Percentiles rank a stretch among this genome's conserved stretches.
Conservation (phyloP, 2,797 vertebrate species). For the Danio albolineatus region DNA sequence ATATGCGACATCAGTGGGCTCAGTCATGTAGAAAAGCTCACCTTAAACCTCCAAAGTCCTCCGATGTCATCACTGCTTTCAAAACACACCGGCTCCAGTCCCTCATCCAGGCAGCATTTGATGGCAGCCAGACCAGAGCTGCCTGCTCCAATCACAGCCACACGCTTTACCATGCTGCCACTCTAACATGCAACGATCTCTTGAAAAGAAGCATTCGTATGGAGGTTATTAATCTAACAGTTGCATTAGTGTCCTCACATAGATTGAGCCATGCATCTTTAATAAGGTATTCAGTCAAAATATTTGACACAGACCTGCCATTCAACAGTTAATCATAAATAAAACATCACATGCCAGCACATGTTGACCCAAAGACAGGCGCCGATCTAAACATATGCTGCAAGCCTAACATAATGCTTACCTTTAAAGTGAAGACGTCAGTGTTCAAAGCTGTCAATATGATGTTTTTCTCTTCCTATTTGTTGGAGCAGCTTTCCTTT, state of each 20-base stretch:
- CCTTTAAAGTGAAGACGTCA: conserved; percentile 3
- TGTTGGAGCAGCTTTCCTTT: neutral
- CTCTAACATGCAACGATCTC: neutral
- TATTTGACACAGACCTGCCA: neutral
- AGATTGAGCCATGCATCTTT: neutral
- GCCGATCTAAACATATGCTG: neutral
- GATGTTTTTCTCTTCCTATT: neutral
- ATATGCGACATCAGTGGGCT: neutral
- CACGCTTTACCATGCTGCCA: conserved; percentile 69
- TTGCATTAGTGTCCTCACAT: neutral
- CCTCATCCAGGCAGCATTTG: conserved; percentile 87
- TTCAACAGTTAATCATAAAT: neutral
- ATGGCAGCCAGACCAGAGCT: conserved; percentile 81
- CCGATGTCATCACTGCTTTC: conserved; percentile 87
- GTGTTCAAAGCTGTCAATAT: neutral
- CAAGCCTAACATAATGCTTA: neutral
- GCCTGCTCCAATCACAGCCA: conserved; percentile 86
- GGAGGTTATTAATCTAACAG: neutral
- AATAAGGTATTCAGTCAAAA: neutral
- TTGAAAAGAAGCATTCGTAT: neutral
- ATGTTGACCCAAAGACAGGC: neutral
- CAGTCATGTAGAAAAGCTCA: conserved; percentile 1
- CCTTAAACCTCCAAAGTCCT: conserved; percentile 89
- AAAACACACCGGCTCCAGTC: conserved; percentile 86
- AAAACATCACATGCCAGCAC: neutral